Base-by-base conservation (phyloP, 2,797 vertebrate genomes). In the Xiphophorus birchmanni region DNA sequence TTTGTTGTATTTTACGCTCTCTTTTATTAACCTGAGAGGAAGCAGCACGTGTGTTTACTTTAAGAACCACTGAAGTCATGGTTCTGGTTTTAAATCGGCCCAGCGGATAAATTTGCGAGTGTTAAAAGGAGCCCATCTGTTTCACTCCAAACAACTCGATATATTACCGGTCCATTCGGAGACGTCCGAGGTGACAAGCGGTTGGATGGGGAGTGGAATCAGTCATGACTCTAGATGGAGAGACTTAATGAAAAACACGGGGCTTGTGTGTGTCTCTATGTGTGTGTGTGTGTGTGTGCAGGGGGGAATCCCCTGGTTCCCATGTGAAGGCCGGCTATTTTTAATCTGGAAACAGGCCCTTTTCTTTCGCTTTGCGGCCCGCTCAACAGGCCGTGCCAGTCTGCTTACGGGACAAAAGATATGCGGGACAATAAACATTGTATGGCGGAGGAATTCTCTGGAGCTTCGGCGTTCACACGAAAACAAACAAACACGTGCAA, bases 321-420 rank as follows among this genome's bases (percentile, higher is more conserved):
- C 91, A 91, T 85, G 93, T 17, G 87, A 91, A 90, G 90, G 90
- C 82, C 80, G 7, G 81, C 86, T 94, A 94, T 94, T 94, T 93
- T 92, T 92, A 92, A 82, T 90, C 90, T 91, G 84, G 81, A 91
- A 90, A 93, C 90, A 89, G 89, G 79, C 82, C 73, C 48, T 44
- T 54, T 82, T 87, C 69, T 47, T 89, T 85, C 89, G 77, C 82
- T 74, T 50, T 1, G 45, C 80, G 13, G 60, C 0, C 8, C 54
- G 74, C 85, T 63, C 75, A 65, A 47, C 81, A 74, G 71, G 77
- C 87, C 80, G 1, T 84, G 80, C 84, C 88, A 77, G 81, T 29
- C 80, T 7, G 84, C 32, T 48, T n/a, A 60, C 88, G 2, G n/a
- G 82, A 90, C 91, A 92, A 93, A 89, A 87, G 86, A 72, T 7